Base-by-base conservation (phyloP, 2,797 vertebrate species). In the Catamblyrhynchus diadema region DNA sequence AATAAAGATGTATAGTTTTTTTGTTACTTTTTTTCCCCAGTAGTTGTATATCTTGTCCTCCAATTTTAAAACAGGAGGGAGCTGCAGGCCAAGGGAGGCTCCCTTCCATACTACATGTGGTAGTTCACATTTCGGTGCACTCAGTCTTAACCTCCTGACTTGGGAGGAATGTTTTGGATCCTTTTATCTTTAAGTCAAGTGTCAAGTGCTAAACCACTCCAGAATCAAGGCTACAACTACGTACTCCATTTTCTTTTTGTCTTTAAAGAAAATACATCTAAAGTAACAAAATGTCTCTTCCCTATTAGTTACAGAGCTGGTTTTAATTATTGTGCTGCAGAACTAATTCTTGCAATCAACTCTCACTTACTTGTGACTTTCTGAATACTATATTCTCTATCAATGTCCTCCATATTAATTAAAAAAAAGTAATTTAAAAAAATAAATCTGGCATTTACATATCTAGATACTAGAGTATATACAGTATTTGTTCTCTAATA, bases 51-150 rank as follows among this genome's bases (percentile, higher is more conserved):
- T 5, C 30, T 61, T 48, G 19, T 89, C 14, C 12, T 82, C 25
- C 8, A 47, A 2, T 47, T 77, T 75, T 64, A 87, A 80, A 82
- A 56, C 12, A 39, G 14, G 10, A 28, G 0, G 2, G 1, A 5
- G 0, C 20, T 5, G 18, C 32, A 23, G 1, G 0, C 15, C 22
- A 60, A 35, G 9, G 16, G 10, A 71, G 15, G 10, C 3, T 82
- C 7, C 14, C 14, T 81, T 62, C 28, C 48, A 47, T 37, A 35
- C 8, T 25, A 9, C 5, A 3, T 17, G 10, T 27, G 14, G 6
- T 30, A 59, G 17, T 44, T 69, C 25, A 59, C 18, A 13, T 64
- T 81, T 48, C 20, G 64, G 8, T 8, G 6, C 32, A n/a, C 11
- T 57, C 14, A 39, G 8, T 33, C 20, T 66, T 72, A 73, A 73